Evolutionary conservation across 92 coral and sea anemone species (phyloP).

Genomic region (Pocillopora meandrina): DNA sequence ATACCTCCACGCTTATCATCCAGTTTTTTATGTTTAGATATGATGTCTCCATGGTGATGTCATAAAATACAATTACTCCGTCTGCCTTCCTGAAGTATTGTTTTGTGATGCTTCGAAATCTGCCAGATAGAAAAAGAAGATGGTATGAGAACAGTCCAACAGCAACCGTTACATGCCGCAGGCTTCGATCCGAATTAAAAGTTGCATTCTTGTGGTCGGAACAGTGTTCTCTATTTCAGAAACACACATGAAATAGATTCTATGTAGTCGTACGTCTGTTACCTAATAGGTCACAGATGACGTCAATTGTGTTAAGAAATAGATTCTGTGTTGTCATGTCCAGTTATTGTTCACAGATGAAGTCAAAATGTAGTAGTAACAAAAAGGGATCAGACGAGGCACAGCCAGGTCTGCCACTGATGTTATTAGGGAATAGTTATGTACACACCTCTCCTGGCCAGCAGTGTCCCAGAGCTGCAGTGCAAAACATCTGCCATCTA

Average conservation of each 20-base stretch:
- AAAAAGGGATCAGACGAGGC: not conserved
- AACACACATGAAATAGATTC: no score
- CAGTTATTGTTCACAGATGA: no score
- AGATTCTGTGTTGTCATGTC: no score
- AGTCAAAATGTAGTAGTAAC: no score
- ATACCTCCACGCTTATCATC: slow-evolving; percentile 96
- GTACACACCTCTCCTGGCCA: slow-evolving; percentile 94
- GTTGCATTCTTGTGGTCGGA: no score
- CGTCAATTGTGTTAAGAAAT: no score
- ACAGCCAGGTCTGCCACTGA: not conserved
- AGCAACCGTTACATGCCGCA: no score
- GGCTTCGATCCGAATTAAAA: no score
- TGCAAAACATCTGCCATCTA: slow-evolving; percentile 78
- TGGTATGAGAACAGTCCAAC: no score
- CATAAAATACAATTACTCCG: slow-evolving; percentile 92
- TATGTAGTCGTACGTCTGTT: no score
- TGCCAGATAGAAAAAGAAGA: not conserved
- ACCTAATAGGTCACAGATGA: no score
- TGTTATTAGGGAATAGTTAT: not conserved
- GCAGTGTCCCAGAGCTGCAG: slow-evolving; percentile 99
- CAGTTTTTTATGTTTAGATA: slow-evolving; percentile 88
- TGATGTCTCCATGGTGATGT: slow-evolving; percentile 94
- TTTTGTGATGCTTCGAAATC: slow-evolving; percentile 97
- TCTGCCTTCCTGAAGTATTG: slow-evolving; percentile 96
- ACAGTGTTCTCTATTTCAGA: no score